Conservation (phyloP, 2,888 invertebrate species). For the Hypsopygia costalis region DNA sequence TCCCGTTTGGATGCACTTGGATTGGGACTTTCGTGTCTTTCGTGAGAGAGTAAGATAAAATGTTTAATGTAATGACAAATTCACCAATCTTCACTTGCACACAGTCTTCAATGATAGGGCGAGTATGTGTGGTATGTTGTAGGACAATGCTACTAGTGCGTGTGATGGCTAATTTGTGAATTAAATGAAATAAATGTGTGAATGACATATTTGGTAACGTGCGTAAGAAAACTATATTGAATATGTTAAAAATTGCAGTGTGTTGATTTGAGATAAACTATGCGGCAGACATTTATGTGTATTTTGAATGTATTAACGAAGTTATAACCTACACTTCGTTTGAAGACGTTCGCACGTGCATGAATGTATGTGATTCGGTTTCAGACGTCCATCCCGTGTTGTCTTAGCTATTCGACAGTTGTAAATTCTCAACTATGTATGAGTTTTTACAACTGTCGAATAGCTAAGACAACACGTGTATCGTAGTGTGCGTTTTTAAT, state of each 20-base stretch:
- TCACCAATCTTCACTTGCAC: slow-evolving; percentile 10
- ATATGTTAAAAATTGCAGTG: too few relatives aligned
- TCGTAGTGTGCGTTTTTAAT: too few relatives aligned
- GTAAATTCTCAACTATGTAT: too few relatives aligned
- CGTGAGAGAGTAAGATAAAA: slow-evolving; percentile 9
- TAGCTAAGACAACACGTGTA: too few relatives aligned
- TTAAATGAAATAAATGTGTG: slow-evolving; percentile 1
- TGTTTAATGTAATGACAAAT: slow-evolving; percentile 10
- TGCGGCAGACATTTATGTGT: too few relatives aligned
- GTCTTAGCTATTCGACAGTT: too few relatives aligned
- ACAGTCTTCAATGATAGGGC: slow-evolving; percentile 3
- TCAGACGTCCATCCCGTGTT: too few relatives aligned
- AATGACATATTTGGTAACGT: not conserved
- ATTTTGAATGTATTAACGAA: slow-evolving; percentile 19
- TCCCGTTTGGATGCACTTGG: slow-evolving; percentile 27
- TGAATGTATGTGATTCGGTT: too few relatives aligned
- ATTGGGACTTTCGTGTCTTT: slow-evolving; percentile 13
- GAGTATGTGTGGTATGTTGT: slow-evolving; percentile 1
- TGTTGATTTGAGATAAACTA: too few relatives aligned
- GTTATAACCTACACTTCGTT: slow-evolving; percentile 39
- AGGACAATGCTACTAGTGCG: slow-evolving; percentile 9
- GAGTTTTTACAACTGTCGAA: too few relatives aligned
- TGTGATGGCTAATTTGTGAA: not conserved
- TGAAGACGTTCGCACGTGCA: slow-evolving; percentile 26
- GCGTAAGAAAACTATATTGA: not conserved